Base-by-base conservation (phyloP, 2,113 vertebrate species). In the Psittacus erithacus region DNA sequence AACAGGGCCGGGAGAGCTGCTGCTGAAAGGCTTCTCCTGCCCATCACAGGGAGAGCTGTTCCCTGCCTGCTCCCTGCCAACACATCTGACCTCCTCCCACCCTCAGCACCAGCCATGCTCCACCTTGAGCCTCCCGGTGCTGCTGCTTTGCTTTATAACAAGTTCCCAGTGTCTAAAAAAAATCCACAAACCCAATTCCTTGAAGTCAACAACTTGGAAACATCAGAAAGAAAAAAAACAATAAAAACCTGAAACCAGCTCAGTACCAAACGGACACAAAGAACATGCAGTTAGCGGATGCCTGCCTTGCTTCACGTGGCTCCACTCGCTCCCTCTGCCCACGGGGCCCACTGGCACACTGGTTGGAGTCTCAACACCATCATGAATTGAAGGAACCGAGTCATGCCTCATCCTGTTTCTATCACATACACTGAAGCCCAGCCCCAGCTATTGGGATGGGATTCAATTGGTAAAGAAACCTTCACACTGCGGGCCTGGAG, bases 131-230 rank as follows among this genome's bases (percentile, higher is more conserved):
- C 81, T 95, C 86, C 92, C 3, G 15, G 83, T 82, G 91, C 94
- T 91, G 89, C 94, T 86, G 91, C 86, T 93, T 89, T 82, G 70
- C 86, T 65, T 94, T 87, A 87, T 50, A 92, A 86, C 47, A 93
- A 94, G 93, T 95, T 93, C 92, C 94, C 95, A 93, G 94, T 95
- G 94, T 97, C 94, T 92, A 93, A 91, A 96, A 88, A 59, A 93
- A 95, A 92, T 88, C 90, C 92, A 94, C 81, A 85, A 92, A 94
- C 68, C 92, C 94, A 91, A 78, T 90, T 96, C 92, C 90, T 96
- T 91, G 89, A 86, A 91, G 95, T 87, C 84, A 94, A 88, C 80
- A 90, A 82, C 74, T 96, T 2, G 2, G 88, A 96, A 95, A 93
- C 78, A 88, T 90, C 83, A 87, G 82, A 22, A 38, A 71, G 33